phyloP scores from a whole-genome alignment of 2,888 invertebrate genomes.

The Maniola hyperantus region DNA sequence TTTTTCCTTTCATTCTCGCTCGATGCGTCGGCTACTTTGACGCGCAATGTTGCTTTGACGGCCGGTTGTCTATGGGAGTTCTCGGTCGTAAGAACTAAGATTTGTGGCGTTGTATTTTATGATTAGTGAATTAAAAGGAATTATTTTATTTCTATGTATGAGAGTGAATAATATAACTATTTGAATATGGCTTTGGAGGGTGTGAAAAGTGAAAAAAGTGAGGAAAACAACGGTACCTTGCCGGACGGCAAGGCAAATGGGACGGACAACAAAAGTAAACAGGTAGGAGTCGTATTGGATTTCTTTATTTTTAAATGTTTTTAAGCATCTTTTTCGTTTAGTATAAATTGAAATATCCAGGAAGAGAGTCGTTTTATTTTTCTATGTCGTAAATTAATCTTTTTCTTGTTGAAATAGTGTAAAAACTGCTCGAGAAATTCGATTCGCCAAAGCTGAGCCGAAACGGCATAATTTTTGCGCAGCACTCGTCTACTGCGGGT shows the following conservation, averaged over 20 bases:
- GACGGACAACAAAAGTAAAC: slow-evolving; percentile 83
- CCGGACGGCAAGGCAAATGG: slow-evolving; percentile 81
- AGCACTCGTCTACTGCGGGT: slow-evolving; percentile 51
- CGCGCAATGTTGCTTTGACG: slow-evolving; percentile 48
- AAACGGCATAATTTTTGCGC: slow-evolving; percentile 65
- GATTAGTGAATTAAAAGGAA: slow-evolving; percentile 60
- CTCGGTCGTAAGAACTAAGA: slow-evolving; percentile 69
- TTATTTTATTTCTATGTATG: slow-evolving; percentile 67
- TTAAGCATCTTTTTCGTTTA: slow-evolving; percentile 27
- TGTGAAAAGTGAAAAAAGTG: slow-evolving; percentile 81
- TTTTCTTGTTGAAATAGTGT: neutral
- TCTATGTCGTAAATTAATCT: neutral
- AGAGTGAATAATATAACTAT: slow-evolving; percentile 73
- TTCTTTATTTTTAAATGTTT: slow-evolving; percentile 51
- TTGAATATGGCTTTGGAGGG: slow-evolving; percentile 80
- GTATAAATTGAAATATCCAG: neutral
- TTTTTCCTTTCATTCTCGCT: slow-evolving; percentile 71
- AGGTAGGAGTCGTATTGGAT: slow-evolving; percentile 65
- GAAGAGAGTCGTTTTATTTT: neutral
- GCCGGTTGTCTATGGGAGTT: slow-evolving; percentile 73
- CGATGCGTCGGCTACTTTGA: slow-evolving; percentile 68
- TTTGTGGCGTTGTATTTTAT: slow-evolving; percentile 64
- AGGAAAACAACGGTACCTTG: slow-evolving; percentile 78
- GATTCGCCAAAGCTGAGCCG: slow-evolving; percentile 6
- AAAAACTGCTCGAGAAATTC: slow-evolving; percentile 5